Percentiles rank a stretch among this genome's conserved stretches.
phyloP scores from a whole-genome alignment of 2,113 vertebrate species.

The Onychostoma macrolepis region DNA sequence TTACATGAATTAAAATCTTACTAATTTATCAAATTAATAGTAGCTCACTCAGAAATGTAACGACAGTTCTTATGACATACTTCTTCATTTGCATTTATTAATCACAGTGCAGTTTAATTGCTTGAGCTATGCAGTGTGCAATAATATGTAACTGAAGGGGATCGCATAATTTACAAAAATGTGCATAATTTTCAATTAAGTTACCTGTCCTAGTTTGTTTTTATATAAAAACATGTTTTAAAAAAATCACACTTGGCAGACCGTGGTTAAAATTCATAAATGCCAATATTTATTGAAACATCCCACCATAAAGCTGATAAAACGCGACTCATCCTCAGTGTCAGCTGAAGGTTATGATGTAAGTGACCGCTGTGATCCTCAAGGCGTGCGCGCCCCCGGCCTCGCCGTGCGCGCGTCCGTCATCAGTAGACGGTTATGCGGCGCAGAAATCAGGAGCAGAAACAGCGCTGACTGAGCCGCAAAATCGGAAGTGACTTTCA shows the following conservation, averaged over 20 bases:
- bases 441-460: constrained; percentile 72
- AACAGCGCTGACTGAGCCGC: constrained; percentile 68
- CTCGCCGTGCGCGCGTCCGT: constrained; percentile 69
- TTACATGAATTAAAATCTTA: neutral
- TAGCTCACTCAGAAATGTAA: neutral
- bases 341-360: constrained; percentile 38
- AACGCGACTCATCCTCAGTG: neutral
- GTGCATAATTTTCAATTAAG: neutral
- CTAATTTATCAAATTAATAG: neutral
- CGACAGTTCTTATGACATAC: neutral
- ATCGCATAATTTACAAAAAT: neutral
- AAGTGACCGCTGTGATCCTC: constrained; percentile 40
- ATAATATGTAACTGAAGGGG: neutral
- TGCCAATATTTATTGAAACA: no score
- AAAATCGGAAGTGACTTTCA: constrained; percentile 64
- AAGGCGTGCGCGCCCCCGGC: constrained; percentile 56
- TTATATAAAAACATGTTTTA: no score
- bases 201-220: neutral
- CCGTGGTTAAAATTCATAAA: neutral
- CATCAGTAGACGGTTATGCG: constrained; percentile 64
- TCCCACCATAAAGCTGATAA: neutral
- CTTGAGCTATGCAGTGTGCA: no score
- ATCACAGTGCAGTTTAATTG: neutral
- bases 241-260: neutral
- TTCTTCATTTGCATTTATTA: neutral